Conservation (phyloP, 2,113 vertebrate species). For the Elephas maximus region DNA sequence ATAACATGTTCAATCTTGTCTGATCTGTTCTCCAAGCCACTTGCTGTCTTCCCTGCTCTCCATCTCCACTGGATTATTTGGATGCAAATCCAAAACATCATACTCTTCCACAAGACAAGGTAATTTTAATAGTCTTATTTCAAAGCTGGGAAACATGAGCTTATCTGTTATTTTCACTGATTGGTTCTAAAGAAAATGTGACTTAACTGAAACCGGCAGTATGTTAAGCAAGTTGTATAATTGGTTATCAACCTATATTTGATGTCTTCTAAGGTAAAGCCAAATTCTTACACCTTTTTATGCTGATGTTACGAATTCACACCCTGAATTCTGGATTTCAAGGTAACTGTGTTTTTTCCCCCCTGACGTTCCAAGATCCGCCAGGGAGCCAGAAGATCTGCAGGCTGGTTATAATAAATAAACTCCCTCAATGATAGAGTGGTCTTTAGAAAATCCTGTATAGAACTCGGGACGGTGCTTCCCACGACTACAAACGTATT, state of each 20-base stretch:
- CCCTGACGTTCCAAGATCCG: conserved; percentile 39
- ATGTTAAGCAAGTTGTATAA: conserved; percentile 46
- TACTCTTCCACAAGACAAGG: conserved; percentile 28
- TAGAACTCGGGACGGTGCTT: not conserved
- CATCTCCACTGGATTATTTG: not conserved
- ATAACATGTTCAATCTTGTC: not conserved
- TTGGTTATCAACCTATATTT: not conserved
- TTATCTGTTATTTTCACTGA: not conserved
- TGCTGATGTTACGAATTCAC: conserved; percentile 32
- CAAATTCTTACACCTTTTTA: conserved; percentile 31
- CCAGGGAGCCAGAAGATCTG: not conserved
- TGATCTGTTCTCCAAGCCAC: conserved; percentile 3
- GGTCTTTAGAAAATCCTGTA: not conserved
- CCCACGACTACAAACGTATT: not conserved
- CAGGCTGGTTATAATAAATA: conserved; percentile 33
- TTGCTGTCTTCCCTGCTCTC: not conserved
- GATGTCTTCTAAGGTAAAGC: conserved; percentile 39
- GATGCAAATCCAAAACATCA: conserved; percentile 34
- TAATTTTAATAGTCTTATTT: conserved; percentile 55
- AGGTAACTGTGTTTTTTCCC: not conserved
- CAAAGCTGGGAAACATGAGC: conserved; percentile 18
- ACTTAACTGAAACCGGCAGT: conserved; percentile 51
- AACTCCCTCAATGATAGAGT: not conserved
- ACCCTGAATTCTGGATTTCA: conserved; percentile 58
- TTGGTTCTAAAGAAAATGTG: conserved; percentile 43